Conservation (phyloP, 2,888 invertebrate genomes). For the Macrophya alboannulata region DNA sequence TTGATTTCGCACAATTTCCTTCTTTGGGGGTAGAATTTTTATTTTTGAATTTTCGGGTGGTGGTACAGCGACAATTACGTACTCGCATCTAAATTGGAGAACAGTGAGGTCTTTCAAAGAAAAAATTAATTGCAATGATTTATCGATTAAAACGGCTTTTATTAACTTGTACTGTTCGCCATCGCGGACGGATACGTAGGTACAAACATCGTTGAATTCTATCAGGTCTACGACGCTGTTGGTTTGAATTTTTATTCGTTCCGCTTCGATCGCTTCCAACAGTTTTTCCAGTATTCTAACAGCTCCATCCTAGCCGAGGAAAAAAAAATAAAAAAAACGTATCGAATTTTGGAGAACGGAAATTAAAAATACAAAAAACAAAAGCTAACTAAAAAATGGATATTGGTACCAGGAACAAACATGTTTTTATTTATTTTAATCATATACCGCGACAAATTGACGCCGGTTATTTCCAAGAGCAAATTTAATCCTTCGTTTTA, state of each 20-base stretch:
- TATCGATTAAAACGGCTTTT: neutral
- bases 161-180: slow-evolving; percentile 62
- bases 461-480: slow-evolving; percentile 65
- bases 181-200: slow-evolving; percentile 65
- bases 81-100: slow-evolving; percentile 66
- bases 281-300: slow-evolving; percentile 29
- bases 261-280: slow-evolving; percentile 1
- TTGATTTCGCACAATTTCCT: slow-evolving; percentile 57
- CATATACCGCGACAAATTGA: slow-evolving; percentile 67
- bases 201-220: slow-evolving; percentile 65
- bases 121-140: neutral
- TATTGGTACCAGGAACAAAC: neutral
- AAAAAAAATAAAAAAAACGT: neutral
- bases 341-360: neutral
- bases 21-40: slow-evolving; percentile 60
- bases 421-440: slow-evolving; percentile 28
- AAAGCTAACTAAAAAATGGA: neutral
- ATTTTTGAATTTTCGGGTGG: slow-evolving; percentile 66
- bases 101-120: neutral
- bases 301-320: slow-evolving; percentile 25
- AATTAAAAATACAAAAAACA: neutral
- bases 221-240: slow-evolving; percentile 59
- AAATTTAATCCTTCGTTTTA: slow-evolving; percentile 66
- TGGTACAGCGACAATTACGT: slow-evolving; percentile 69
- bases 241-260: slow-evolving; percentile 28